These are phyloP conservation scores for Macrotrachela quadricornifera DNA, from an alignment of 1,140 invertebrate species.

Conservation along the genomic window DNA sequence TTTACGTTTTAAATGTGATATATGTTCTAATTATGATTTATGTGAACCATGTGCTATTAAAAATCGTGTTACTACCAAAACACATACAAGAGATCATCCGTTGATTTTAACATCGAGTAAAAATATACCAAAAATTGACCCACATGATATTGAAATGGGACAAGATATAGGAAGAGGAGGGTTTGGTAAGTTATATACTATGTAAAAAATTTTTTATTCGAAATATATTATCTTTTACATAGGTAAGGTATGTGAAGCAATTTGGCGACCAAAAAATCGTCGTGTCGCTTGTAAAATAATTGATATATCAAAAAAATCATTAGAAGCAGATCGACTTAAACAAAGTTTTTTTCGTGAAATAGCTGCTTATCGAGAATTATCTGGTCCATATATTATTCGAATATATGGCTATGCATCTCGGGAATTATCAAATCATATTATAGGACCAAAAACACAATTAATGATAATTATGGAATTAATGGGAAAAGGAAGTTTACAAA, in stretches of 20 bases:
- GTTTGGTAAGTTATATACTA: background rate
- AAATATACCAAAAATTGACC: background rate
- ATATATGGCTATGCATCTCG: background rate
- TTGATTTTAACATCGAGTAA: background rate
- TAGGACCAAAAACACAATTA: background rate
- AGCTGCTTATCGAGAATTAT: background rate
- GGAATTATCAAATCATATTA: background rate
- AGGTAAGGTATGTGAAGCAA: too few relatives aligned
- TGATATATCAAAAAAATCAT: background rate
- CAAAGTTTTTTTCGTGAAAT: background rate
- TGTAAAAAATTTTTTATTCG: background rate
- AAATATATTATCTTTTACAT: too few relatives aligned
- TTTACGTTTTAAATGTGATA: background rate
- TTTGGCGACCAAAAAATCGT: too few relatives aligned
- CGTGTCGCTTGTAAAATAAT: too few relatives aligned
- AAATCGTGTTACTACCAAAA: background rate
- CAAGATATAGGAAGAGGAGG: background rate
- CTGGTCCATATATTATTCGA: background rate
- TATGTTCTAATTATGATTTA: background rate
- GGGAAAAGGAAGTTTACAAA: background rate
- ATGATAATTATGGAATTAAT: background rate
- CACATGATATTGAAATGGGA: background rate
- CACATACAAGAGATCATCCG: too few relatives aligned
- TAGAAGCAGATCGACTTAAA: background rate
- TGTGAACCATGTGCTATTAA: background rate